Evolutionary conservation across 2,888 invertebrate genomes (phyloP).

Genomic region (Hymenopus coronatus): DNA sequence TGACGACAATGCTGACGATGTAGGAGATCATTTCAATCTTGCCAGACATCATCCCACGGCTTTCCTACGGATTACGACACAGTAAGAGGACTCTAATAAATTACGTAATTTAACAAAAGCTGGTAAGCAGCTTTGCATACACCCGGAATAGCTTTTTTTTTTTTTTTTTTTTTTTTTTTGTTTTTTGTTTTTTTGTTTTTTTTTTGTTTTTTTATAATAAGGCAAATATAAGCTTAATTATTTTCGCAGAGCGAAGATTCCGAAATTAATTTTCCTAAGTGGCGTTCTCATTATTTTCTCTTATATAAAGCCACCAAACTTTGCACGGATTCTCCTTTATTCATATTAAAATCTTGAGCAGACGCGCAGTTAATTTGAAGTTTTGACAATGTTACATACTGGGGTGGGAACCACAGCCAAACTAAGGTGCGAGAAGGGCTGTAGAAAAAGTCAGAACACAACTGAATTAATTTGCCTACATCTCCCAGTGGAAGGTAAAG

Average conservation of each 20-base stretch:
- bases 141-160: too few species aligned
- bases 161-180: too few species aligned
- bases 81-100: too few species aligned
- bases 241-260: not conserved
- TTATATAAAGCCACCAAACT: not conserved
- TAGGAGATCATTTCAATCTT: too few species aligned
- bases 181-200: too few species aligned
- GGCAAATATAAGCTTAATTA: too few species aligned
- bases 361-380: not conserved
- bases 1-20: too few species aligned
- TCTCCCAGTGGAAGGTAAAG: not conserved
- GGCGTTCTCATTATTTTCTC: not conserved
- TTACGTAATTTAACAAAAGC: too few species aligned
- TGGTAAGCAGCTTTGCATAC: too few species aligned
- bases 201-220: too few species aligned
- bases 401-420: not conserved
- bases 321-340: not conserved
- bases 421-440: not conserved
- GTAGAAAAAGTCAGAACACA: not conserved
- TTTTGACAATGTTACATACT: not conserved
- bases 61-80: too few species aligned
- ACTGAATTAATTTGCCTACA: not conserved
- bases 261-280: not conserved
- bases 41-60: too few species aligned
- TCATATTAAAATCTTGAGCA: not conserved